Base-by-base conservation (phyloP, 1,140 invertebrate species). In the Pentalonia nigronervosa region DNA sequence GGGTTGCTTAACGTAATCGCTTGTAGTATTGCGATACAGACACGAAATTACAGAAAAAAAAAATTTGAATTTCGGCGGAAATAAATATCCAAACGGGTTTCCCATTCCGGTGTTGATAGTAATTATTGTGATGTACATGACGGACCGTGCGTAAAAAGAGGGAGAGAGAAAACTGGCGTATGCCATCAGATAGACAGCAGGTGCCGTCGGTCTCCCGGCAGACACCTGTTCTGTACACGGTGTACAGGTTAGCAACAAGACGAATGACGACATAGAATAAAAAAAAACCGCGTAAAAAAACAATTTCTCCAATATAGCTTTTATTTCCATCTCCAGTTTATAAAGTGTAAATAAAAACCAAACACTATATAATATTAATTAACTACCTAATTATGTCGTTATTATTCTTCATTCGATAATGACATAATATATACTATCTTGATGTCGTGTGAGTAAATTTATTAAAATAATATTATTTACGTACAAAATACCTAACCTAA, bases 211-310 rank as follows among this genome's bases (percentile, higher is more conserved):
- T 36, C 53, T 53, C 34, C n/a, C 14, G n/a, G 30, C 21, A 41
- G 53, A 67, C 90, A 91, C 56, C 90, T 91, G 90, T 91, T 76
- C 25, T 34, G 9, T 45, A n/a, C 56, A 45, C 14, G 14, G n/a
- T 23, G n/a, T 60, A 41, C n/a, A 34, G n/a, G 89, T 90, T n/a
- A 90, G n/a, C 53, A 45, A 84, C 83, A 25, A 25, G 41, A 41
- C 11, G 83, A 84, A 30, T 23, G 11, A 84, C 25, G 17, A 81
- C 36, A 25, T 11, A 84, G 23, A 45, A 25, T 45, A 45, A 84
- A 84, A 84, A 84, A 84, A 23, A 45, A 41, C 81, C 36, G 23
- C 36, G 23, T 41, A 23, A 41, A 41, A n/a, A 45, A 41, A 84
- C 20, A 45, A 84, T 45, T 76, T 76, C 60, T 76, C n/a, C 30